phyloP scores from a whole-genome alignment of 2,888 invertebrate genomes.

The Hyppa rectilinea region DNA sequence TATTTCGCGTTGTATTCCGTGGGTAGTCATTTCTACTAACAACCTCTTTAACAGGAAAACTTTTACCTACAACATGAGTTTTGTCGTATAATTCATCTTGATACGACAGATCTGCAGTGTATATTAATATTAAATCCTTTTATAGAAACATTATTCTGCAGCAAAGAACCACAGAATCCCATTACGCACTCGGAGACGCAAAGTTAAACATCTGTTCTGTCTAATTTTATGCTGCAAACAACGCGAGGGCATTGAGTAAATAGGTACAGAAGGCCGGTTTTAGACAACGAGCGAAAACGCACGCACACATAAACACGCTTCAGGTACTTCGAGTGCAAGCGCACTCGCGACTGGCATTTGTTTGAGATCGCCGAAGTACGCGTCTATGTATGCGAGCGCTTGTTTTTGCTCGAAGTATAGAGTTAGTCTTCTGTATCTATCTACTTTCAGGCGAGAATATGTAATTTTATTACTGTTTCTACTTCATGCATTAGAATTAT shows the following conservation, averaged over 20 bases:
- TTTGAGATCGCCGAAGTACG: not conserved
- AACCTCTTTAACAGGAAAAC: not conserved
- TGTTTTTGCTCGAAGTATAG: not conserved
- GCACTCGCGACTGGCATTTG: not conserved
- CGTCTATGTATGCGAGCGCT: not conserved
- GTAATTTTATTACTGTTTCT: slow-evolving; percentile 42
- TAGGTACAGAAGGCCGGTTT: not conserved
- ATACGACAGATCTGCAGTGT: not conserved
- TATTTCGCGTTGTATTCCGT: not conserved
- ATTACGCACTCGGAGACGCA: slow-evolving; percentile 39
- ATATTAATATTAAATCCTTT: slow-evolving; percentile 30
- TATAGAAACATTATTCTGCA: slow-evolving; percentile 15
- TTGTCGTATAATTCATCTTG: not conserved
- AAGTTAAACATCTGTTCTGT: slow-evolving; percentile 45
- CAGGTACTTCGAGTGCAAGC: not conserved
- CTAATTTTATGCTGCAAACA: slow-evolving; percentile 36
- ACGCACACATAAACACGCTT: not conserved
- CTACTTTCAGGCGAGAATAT: not conserved
- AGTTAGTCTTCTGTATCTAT: not conserved
- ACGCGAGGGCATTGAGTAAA: not conserved
- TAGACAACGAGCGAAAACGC: not conserved
- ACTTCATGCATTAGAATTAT: slow-evolving; percentile 52
- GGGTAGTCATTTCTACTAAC: not conserved
- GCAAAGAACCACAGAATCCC: slow-evolving; percentile 38
- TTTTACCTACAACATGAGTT: not conserved